Base-by-base conservation (phyloP, 1,140 invertebrate genomes). In the Dermatophagoides farinae region DNA sequence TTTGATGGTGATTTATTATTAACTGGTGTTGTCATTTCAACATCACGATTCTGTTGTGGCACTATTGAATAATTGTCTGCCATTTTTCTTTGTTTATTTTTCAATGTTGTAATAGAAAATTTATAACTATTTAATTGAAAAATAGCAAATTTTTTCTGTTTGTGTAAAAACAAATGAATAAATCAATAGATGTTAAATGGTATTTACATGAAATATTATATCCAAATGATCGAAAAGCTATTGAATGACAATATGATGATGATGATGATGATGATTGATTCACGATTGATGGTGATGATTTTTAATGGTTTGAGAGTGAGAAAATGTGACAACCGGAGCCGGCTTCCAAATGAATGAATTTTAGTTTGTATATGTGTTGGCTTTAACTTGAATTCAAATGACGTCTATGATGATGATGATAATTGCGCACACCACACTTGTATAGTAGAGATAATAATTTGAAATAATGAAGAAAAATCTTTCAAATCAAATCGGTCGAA, bases 11-110 rank as follows among this genome's bases (percentile, higher is more conserved):
- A 14, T 25, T 23, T 23, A 20, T 54, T 22, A 8, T 55, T 44
- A 12, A 4, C 31, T 22, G n/a, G 38, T 12, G 14, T 40, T 49
- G 58, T 60, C 58, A 58, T 58, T 49, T 50, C 25, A n/a, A 60
- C 58, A 20, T 49, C 23, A 14, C n/a, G 23, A 38, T 23, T 39
- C 20, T 60, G 47, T 52, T 60, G 58, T 4, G 58, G 43, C 20
- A 60, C 58, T 50, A 10, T 10, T 4, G 10, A 23, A 37, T 58
- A 58, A n/a, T 25, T 9, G 9, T 14, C 40, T 1, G 38, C 10
- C 40, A n/a, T 38, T 20, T 25, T 41, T 41, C 16, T 49, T 58
- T 14, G 14, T 44, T 22, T 14, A 9, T 6, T 44, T 10, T 9
- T 58, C 9, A 9, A 18, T 43, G 1, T 14, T 37, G 20, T 40